Base-by-base conservation (phyloP, 2,797 vertebrate species). In the Geotrypetes seraphini region DNA sequence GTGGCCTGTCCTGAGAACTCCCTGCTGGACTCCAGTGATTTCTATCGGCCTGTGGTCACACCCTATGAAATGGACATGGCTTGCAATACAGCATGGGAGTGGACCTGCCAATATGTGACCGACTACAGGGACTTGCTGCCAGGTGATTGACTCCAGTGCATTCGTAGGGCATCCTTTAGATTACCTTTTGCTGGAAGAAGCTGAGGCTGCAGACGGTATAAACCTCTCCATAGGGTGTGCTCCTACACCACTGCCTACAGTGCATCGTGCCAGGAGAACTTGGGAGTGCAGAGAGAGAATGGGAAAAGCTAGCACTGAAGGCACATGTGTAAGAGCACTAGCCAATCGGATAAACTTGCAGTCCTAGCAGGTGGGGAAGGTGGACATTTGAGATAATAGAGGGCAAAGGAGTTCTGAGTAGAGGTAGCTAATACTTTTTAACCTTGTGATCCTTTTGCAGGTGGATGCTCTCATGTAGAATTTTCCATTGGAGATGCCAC, bases 11-110 rank as follows among this genome's bases (percentile, higher is more conserved):
- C 92, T 3, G 88, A 96, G 67, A 93, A 94, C 65, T 85, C 87
- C 0, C 56, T 97, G 55, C 53, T 92, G 63, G 86, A 93, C 60
- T 90, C 68, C 0, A 68, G 69, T 2, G 84, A 82, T 4, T 94
- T 89, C 53, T 91, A 85, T 54, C 80, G 72, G 28, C 90, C 92
- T 0, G 47, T 96, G 2, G 73, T 99, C 30, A 89, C 92, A 0
- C 93, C 93, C 0, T 96, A 87, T 29, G 95, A 99, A 70, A 82
- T 99, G 81, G 96, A 98, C 53, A 58, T 93, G 41, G 95, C 96
- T 40, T 99, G 95, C 69, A 99, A 97, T 66, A 88, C 73, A 1
- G 81, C 84, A 16, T 79, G 91, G 18, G 74, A 86, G 28, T 94
- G 93, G 87, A 84, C 77, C 0, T 85, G 88, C 41, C 79, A 81